Conservation (phyloP, 2,113 vertebrate species). For the Protobothrops flavoviridis region DNA sequence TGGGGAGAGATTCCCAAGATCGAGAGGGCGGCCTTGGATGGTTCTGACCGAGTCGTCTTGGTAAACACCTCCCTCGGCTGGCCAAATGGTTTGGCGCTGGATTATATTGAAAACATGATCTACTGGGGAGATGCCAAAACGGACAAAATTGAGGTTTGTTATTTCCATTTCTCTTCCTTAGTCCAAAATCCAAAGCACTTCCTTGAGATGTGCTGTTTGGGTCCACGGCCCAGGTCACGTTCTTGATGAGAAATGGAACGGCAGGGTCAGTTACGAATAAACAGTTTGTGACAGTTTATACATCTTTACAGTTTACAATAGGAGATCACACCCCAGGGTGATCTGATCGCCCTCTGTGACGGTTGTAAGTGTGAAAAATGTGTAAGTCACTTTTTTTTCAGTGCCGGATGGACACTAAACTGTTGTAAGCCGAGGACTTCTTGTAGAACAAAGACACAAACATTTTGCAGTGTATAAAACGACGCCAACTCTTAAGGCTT, state of each 20-base stretch:
- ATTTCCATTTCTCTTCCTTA: constrained; percentile 36
- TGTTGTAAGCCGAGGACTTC: neutral
- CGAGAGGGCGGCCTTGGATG: constrained; percentile 90
- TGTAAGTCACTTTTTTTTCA: neutral
- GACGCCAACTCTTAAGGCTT: neutral
- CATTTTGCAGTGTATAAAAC: neutral
- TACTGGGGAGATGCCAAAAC: constrained; percentile 99
- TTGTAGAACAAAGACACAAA: neutral
- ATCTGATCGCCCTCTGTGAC: neutral
- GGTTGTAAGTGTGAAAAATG: neutral
- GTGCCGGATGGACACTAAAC: neutral
- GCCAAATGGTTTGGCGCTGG: constrained; percentile 94
- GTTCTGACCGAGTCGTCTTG: constrained; percentile 86
- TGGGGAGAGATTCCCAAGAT: constrained; percentile 97
- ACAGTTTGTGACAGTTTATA: no score
- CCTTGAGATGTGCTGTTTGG: constrained; percentile 1
- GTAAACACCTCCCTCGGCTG: constrained; percentile 96
- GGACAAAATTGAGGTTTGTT: constrained; percentile 87
- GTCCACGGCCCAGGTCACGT: neutral
- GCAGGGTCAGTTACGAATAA: neutral
- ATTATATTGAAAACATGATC: constrained; percentile 87
- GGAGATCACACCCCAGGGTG: no score
- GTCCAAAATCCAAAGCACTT: neutral
- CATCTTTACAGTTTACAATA: no score
- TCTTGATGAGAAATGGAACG: neutral